Conservation (phyloP, 2,113 vertebrate genomes). For the Calidris pygmaea region DNA sequence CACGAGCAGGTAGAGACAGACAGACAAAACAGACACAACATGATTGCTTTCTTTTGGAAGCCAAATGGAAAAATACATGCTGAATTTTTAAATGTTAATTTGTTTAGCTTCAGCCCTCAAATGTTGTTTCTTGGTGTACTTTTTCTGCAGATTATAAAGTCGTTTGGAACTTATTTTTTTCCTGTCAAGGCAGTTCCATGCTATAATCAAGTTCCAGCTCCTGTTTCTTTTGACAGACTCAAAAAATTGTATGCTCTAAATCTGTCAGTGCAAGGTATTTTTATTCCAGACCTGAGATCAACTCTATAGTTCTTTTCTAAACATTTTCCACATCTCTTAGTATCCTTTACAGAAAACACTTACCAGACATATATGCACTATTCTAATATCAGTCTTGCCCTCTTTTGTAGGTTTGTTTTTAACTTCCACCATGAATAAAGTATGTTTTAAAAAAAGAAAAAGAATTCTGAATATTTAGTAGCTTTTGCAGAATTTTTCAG, state of each 20-base stretch:
- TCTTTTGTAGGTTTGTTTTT: neutral
- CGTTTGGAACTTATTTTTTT: neutral
- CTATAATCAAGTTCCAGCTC: constrained; percentile 13
- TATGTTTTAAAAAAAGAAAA: neutral
- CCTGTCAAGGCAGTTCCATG: neutral
- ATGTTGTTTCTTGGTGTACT: neutral
- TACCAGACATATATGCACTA: neutral
- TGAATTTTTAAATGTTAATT: neutral
- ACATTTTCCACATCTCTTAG: neutral
- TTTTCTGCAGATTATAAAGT: neutral
- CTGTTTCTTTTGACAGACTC: neutral
- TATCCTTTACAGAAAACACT: neutral
- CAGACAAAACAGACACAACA: neutral
- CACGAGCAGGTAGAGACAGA: neutral
- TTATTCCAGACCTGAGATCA: constrained; percentile 29
- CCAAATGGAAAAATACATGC: neutral
- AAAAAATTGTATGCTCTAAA: constrained; percentile 26
- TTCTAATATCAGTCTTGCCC: neutral
- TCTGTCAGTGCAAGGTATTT: constrained; percentile 29
- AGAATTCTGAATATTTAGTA: neutral
- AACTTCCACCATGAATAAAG: neutral
- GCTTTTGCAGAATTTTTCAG: neutral
- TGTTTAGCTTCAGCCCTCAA: neutral
- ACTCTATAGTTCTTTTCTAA: neutral
- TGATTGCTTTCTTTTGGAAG: neutral